Evolutionary conservation across 1,140 invertebrate species (phyloP).

Genomic region (Muscidifurax raptorellus): DNA sequence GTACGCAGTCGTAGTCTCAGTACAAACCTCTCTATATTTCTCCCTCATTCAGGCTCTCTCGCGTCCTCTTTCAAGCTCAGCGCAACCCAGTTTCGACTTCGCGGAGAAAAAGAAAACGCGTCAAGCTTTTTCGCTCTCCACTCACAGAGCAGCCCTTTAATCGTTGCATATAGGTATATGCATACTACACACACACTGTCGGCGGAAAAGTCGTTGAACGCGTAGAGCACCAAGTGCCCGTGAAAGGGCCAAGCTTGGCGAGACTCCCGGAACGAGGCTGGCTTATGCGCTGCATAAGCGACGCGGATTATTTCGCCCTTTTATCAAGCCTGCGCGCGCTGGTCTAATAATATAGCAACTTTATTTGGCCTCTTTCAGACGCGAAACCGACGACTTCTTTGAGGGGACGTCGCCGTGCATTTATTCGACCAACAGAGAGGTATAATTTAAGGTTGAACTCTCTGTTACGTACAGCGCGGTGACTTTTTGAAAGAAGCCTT

Average conservation of each 20-base stretch:
- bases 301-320: slow-evolving; percentile 20
- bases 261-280: not conserved
- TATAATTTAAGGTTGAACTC: no score
- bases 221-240: not conserved
- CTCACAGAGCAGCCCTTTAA: slow-evolving; percentile 7
- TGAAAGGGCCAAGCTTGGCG: not conserved
- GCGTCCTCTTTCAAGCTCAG: not conserved
- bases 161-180: not conserved
- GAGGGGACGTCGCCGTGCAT: not conserved
- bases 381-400: not conserved
- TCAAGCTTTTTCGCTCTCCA: not conserved
- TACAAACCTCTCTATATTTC: no score
- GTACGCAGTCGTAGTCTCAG: no score
- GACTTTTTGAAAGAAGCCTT: no score
- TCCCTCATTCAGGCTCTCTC: not conserved
- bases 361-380: slow-evolving; percentile 9
- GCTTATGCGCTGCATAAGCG: not conserved
- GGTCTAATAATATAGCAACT: slow-evolving; percentile 32
- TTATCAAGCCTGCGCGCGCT: not conserved
- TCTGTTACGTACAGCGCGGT: no score
- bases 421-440: not conserved
- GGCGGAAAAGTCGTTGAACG: not conserved
- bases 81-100: not conserved
- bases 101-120: not conserved
- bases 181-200: not conserved